These are phyloP conservation scores for Nebria salina DNA, from an alignment of 2,888 invertebrate genomes.

Conservation along the genomic window DNA sequence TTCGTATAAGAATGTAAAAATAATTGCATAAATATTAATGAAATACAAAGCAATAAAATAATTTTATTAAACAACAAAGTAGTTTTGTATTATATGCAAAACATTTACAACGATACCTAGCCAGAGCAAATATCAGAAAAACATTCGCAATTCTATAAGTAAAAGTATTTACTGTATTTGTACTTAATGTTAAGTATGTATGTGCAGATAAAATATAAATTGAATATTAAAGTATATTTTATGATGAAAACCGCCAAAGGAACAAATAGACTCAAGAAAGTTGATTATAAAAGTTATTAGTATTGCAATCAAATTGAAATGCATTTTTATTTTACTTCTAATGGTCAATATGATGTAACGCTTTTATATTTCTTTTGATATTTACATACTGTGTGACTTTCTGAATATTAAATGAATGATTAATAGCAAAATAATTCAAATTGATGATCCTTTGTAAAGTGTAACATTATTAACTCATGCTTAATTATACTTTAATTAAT, in stretches of 20 bases:
- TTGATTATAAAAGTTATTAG: background rate
- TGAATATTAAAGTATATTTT: background rate
- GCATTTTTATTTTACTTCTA: background rate
- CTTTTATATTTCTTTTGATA: background rate
- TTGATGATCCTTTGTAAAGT: background rate
- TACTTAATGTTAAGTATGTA: background rate
- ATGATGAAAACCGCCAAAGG: background rate
- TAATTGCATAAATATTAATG: background rate
- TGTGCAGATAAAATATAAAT: background rate
- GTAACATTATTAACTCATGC: slow-evolving; percentile 1
- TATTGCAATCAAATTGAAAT: background rate
- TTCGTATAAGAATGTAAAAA: too few species aligned
- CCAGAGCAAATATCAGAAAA: background rate
- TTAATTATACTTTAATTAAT: background rate
- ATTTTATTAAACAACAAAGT: background rate
- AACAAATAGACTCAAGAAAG: background rate
- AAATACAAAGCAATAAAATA: background rate
- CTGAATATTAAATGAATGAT: background rate
- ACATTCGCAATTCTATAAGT: background rate
- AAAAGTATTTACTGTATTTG: background rate
- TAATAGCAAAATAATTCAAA: background rate
- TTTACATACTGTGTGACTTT: background rate
- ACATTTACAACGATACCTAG: background rate
- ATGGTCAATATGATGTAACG: background rate
- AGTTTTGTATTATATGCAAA: background rate